These are phyloP conservation scores for Coleophora flavipennella DNA, from an alignment of 2,888 invertebrate species.

Conservation along the genomic window DNA sequence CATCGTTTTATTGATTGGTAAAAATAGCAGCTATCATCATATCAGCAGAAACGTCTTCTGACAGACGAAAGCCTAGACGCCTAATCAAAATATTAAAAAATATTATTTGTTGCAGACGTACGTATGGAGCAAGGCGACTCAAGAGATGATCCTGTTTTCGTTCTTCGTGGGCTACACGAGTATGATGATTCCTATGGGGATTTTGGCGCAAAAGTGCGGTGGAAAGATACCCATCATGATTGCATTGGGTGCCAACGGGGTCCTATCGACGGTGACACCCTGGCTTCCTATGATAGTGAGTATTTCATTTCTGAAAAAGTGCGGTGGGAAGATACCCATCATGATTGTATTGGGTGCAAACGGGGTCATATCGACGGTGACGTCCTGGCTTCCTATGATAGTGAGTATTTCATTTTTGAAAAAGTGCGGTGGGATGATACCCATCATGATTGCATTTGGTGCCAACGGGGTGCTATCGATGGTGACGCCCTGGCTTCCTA, in stretches of 20 bases:
- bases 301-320: conserved; percentile 13
- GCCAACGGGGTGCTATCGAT: conserved; percentile 40
- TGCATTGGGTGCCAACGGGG: conserved; percentile 44
- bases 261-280: conserved; percentile 38
- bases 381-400: conserved; percentile 42
- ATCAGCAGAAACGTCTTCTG: too few relatives aligned
- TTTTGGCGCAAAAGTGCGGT: conserved; percentile 74
- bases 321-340: conserved; percentile 74
- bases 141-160: conserved; percentile 54
- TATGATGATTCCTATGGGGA: conserved; percentile 69
- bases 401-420: conserved; percentile 23
- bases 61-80: too few relatives aligned
- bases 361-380: conserved; percentile 35
- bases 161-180: conserved; percentile 71
- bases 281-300: conserved; percentile 45
- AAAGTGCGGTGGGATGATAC: conserved; percentile 71
- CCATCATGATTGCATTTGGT: conserved; percentile 53
- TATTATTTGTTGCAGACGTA: conserved; percentile 31
- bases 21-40: too few relatives aligned
- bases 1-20: too few relatives aligned
- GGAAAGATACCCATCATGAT: conserved; percentile 68
- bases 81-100: too few relatives aligned
- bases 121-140: conserved; percentile 41
- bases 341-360: conserved; percentile 46
- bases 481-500: conserved; percentile 41